A percentile compares a stretch with the other conserved stretches of the same genome.
phyloP scores from a whole-genome alignment of 1,140 invertebrate genomes.

The Lucilia sericata region DNA sequence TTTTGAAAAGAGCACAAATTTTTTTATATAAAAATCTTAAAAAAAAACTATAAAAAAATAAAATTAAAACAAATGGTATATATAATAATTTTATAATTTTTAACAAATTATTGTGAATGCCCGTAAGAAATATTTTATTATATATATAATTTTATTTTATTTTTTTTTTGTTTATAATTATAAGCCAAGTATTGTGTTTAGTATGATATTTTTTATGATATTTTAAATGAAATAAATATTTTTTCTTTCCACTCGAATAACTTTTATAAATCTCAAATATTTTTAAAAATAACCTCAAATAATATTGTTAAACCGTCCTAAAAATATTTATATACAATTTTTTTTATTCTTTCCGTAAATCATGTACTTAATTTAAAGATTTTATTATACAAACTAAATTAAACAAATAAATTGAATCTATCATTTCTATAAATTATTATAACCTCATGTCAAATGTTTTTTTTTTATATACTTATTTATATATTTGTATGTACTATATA shows the following conservation, averaged over 20 bases:
- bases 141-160: not conserved
- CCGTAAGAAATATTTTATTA: slow-evolving; percentile 28
- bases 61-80: slow-evolving; percentile 14
- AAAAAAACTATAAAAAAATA: slow-evolving; percentile 32
- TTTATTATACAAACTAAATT: slow-evolving; percentile 1
- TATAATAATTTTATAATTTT: not conserved
- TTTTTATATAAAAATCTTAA: slow-evolving; percentile 22
- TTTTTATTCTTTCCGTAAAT: not conserved
- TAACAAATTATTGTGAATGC: slow-evolving; percentile 13
- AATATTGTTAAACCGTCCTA: slow-evolving; percentile 5
- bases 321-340: not conserved
- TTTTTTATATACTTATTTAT: slow-evolving; percentile 8
- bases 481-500: slow-evolving; percentile 15
- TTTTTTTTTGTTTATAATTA: slow-evolving; percentile 38
- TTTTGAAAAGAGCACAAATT: slow-evolving; percentile 39
- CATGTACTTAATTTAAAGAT: not conserved
- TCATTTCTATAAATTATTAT: not conserved
- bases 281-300: not conserved
- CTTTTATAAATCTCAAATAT: not conserved
- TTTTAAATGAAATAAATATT: too few relatives aligned
- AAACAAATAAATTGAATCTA: not conserved
- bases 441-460: slow-evolving; percentile 17
- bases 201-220: not conserved
- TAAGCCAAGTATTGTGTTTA: slow-evolving; percentile 25
- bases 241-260: too few relatives aligned